Evolutionary conservation across 2,113 vertebrate species (phyloP).

Genomic region (Anas platyrhynchos): DNA sequence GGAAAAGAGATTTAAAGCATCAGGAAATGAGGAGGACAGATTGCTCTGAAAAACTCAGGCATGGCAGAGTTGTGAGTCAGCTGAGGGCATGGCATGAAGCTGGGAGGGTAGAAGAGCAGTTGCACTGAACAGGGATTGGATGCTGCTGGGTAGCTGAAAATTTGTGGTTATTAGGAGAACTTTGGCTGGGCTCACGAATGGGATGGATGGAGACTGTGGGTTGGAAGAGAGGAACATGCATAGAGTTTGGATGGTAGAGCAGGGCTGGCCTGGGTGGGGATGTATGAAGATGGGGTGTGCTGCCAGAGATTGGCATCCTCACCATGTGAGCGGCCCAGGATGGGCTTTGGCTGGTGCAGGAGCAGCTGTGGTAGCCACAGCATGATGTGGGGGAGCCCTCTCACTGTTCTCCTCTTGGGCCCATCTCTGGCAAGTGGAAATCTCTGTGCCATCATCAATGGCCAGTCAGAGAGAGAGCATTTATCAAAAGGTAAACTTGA

Average conservation of each 20-base stretch:
- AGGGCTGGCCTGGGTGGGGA: not conserved
- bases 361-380: not conserved
- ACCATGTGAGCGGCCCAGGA: not conserved
- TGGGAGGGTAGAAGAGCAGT: not conserved
- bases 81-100: not conserved
- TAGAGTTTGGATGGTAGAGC: not conserved
- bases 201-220: not conserved
- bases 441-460: rapidly evolving
- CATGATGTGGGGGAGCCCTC: not conserved
- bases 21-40: not conserved
- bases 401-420: not conserved
- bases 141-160: not conserved
- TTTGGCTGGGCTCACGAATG: not conserved
- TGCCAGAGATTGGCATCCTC: not conserved
- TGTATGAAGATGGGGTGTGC: not conserved
- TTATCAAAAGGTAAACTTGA: not conserved
- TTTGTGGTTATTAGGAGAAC: not conserved
- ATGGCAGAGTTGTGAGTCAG: not conserved
- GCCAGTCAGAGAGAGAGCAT: not conserved
- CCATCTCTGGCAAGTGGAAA: rapidly evolving
- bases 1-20: not conserved
- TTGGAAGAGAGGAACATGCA: not conserved
- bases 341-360: not conserved
- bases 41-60: not conserved
- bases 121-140: not conserved